Percentiles rank a stretch among this genome's conserved stretches.
phyloP scores from a whole-genome alignment of 2,888 invertebrate species.

The Nomada ruficornis region DNA sequence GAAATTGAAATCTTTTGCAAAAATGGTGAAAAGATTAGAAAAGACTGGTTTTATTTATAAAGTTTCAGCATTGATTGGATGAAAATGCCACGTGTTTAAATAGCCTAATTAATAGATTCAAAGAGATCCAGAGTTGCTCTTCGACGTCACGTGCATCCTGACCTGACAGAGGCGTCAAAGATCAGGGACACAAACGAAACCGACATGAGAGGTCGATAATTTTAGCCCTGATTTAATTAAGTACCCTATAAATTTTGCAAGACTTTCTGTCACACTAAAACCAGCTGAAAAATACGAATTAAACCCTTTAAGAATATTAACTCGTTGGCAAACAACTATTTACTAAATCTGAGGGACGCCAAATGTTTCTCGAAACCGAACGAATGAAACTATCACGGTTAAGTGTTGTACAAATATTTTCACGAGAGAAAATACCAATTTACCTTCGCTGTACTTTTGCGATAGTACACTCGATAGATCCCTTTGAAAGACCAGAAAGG shows the following conservation, averaged over 20 bases:
- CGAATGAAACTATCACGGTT: too few species aligned
- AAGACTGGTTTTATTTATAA: conserved; percentile 23
- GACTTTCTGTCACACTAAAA: conserved; percentile 36
- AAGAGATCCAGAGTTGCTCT: conserved; percentile 65
- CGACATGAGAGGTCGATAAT: conserved; percentile 78
- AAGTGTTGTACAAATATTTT: too few species aligned
- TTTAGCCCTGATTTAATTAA: conserved; percentile 81
- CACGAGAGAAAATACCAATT: too few species aligned
- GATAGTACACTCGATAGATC: too few species aligned
- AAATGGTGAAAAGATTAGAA: conserved; percentile 9
- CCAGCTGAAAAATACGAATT: background rate
- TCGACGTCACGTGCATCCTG: conserved; percentile 78
- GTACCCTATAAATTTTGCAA: conserved; percentile 79
- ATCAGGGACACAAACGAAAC: conserved; percentile 78
- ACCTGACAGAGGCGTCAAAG: conserved; percentile 76
- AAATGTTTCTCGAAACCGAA: too few species aligned
- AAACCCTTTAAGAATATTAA: too few species aligned
- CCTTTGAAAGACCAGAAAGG: too few species aligned
- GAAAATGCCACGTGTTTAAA: conserved; percentile 29
- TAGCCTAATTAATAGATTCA: conserved; percentile 52
- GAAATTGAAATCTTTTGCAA: too few species aligned
- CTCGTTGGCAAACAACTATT: too few species aligned
- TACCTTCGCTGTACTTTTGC: too few species aligned
- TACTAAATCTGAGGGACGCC: too few species aligned
- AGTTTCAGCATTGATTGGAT: background rate